Percentiles rank a stretch among this genome's conserved stretches.
Evolutionary conservation across 2,797 vertebrate species (phyloP).

Genomic region (Rhinella marina): DNA sequence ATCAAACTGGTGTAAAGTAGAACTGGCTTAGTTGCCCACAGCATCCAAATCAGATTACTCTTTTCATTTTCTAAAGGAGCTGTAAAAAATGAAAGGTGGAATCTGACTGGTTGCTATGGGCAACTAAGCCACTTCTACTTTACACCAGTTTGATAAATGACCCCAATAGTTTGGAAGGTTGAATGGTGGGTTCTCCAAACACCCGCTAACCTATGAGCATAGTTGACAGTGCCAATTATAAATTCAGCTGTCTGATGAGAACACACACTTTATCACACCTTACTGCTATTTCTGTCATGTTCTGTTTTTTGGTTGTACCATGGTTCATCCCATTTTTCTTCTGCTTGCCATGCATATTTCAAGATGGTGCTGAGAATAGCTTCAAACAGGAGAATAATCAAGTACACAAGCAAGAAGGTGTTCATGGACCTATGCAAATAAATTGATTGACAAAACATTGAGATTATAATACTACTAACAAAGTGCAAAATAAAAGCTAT

Average conservation of each 20-base stretch:
- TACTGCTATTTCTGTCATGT: conserved; percentile 94
- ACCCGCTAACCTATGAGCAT: background rate
- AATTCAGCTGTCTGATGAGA: background rate
- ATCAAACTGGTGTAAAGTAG: no score
- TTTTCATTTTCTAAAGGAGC: no score
- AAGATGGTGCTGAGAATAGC: conserved; percentile 95
- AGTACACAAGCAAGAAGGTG: conserved; percentile 94
- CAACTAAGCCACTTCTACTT: no score
- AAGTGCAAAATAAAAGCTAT: background rate
- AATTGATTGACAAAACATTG: background rate
- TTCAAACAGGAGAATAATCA: conserved; percentile 93
- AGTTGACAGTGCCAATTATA: background rate
- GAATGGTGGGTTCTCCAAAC: background rate
- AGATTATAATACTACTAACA: background rate
- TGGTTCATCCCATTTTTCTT: conserved; percentile 91
- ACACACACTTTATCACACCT: conserved; percentile 74
- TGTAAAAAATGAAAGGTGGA: no score
- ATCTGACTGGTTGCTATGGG: no score
- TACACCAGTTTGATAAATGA: background rate
- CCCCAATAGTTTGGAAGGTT: background rate
- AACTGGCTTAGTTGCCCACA: no score
- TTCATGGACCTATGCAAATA: conserved; percentile 90
- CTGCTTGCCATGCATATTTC: conserved; percentile 95
- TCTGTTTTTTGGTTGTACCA: conserved; percentile 96
- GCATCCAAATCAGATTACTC: no score